Percentiles rank a stretch among this genome's conserved stretches.
phyloP scores from a whole-genome alignment of 1,140 invertebrate genomes.

The Euura saliciscinereae region DNA sequence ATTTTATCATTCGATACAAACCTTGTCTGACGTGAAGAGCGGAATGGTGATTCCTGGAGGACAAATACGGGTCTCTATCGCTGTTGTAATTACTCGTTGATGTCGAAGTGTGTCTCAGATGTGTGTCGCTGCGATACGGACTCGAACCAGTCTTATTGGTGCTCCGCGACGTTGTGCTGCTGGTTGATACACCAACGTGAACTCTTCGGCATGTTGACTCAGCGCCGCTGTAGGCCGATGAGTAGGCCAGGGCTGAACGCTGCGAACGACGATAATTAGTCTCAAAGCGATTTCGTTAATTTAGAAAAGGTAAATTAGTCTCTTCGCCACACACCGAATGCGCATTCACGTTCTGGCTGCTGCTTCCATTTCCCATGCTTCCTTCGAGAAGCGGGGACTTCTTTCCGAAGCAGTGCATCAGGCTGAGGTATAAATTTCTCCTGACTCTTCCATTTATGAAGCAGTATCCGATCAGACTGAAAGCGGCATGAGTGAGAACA shows the following conservation, averaged over 20 bases:
- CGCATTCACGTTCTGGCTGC: conserved; percentile 74
- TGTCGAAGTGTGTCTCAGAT: conserved; percentile 79
- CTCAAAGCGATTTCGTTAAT: no score
- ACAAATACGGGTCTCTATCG: conserved; percentile 61
- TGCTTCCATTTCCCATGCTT: conserved; percentile 71
- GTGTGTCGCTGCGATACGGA: conserved; percentile 85
- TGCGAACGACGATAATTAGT: conserved; percentile 46
- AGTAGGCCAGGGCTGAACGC: conserved; percentile 84
- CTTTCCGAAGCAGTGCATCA: conserved; percentile 79
- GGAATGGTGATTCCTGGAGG: conserved; percentile 46
- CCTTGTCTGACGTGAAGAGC: conserved; percentile 47
- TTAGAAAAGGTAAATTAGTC: no score
- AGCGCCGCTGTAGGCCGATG: conserved; percentile 55
- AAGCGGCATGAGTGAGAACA: conserved; percentile 75
- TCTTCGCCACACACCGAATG: conserved; percentile 51
- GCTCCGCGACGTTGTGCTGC: conserved; percentile 91
- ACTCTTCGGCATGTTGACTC: conserved; percentile 68
- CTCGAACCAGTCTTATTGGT: conserved; percentile 94
- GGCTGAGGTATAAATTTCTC: conserved; percentile 69
- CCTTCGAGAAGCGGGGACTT: conserved; percentile 82
- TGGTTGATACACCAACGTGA: conserved; percentile 92
- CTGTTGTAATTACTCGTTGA: conserved; percentile 87
- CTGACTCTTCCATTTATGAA: conserved; percentile 80
- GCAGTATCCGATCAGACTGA: conserved; percentile 83
- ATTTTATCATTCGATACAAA: conserved; percentile 14